Base-by-base conservation (phyloP, 2,888 invertebrate species). In the Dolomedes plantarius region DNA sequence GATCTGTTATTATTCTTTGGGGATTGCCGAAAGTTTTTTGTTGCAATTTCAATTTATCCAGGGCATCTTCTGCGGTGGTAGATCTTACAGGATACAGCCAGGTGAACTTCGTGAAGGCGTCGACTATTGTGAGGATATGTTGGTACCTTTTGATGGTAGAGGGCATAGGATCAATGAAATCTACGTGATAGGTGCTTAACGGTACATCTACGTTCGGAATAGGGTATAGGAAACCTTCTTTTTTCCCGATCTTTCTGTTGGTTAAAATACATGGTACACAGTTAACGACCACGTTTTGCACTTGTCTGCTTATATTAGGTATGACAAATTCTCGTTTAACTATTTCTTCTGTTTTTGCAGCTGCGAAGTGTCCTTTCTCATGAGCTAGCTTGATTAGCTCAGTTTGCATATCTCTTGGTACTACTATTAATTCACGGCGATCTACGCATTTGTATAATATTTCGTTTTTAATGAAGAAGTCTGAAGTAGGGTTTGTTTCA, bases 71-170 rank as follows among this genome's bases (percentile, higher is more conserved):
- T 0, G 69, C 39, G 9, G 36, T 31, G 7, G 81, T 74, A 19
- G 69, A 31, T 50, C 64, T 82, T n/a, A 75, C 41, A 0, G 69
- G 82, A 29, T 41, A 82, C n/a, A 69, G 11, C 82, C 69, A 75
- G 0, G 62, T 62, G 13, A 62, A 62, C 13, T 62, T 62, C 6
- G 62, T 62, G 23, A 62, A 62, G 13, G 23, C 62, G 62, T 62
- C 3, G 3, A 16, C 16, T 9, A 62, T 16, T 62, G 13, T 46
- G 11, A 46, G 16, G 16, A 16, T 46, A 46, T 46, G 16, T 46
- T 46, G 6, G n/a, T 46, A 6, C 9, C 13, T 6, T 46, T 46
- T 13, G 41, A 46, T 13, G 46, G 16, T 16, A 9, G 41, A 16
- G 16, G 9, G 41, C 16, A 46, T 13, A 16, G 9, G 16, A 5